Base-by-base conservation (phyloP, 1,140 invertebrate genomes). In the Drosophila ogumai region DNA sequence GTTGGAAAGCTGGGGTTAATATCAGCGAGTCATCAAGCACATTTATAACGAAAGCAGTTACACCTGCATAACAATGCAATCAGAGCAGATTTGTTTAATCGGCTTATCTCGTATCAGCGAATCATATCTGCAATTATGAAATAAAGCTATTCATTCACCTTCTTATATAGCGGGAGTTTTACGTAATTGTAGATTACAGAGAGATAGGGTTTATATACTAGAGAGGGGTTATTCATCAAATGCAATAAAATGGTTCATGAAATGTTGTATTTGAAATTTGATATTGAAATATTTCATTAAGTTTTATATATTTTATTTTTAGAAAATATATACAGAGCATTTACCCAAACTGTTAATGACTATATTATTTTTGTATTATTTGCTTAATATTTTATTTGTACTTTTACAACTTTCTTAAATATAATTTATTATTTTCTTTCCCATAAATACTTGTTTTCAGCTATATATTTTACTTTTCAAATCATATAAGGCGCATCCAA, bases 111-210 rank as follows among this genome's bases (percentile, higher is more conserved):
- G 47, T 54, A 66, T 38, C 61, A 54, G 63, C n/a, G 17, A 66
- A 68, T 52, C 65, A 67, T 69, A 67, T 69, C 66, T 54, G 19
- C 5, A 67, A 41, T 72, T 69, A 57, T 58, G 52, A 72, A 72
- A 72, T 71, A 40, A 25, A 58, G 31, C 22, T 41, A 68, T 72
- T 72, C 66, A 72, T 72, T 72, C 68, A 58, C 50, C 65, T 58
- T 58, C 52, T 58, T 71, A 12, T 54, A 54, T 36, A n/a, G 36
- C 46, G 6, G 3, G 13, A 22, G 41, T 34, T 68, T 68, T 71
- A 69, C 50, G 64, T 69, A 71, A 69, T 56, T 47, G 50, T 47
- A 57, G 50, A 71, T 68, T 46, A 56, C 25, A 19, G 8, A 3
- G 15, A 56, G 49, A 71, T 71, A 68, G 19, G 61, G 17, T 7